Base-by-base conservation (phyloP, 2,888 invertebrate genomes). In the Catocala nupta region DNA sequence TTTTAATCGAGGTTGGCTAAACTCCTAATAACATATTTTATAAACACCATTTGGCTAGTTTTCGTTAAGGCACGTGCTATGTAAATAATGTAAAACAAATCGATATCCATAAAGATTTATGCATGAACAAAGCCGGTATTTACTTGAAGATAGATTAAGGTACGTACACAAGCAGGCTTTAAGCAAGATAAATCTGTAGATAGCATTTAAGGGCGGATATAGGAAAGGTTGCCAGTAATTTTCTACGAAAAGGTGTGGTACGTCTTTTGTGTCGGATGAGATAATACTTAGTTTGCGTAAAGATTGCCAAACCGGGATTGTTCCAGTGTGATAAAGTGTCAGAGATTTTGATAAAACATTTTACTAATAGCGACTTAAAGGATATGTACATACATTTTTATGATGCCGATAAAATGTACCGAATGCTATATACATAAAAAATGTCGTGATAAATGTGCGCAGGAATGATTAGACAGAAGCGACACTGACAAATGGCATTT, bases 401-500 rank as follows among this genome's bases (percentile, higher is more conserved):
- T 72, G 65, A 69, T 60, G 59, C 59, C 44, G 45, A 50, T 59
- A 65, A 63, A 51, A 78, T 68, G 59, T 65, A 74, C 67, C 65
- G 66, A 79, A 74, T 76, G 62, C 63, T 72, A 62, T 71, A 71
- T 59, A 75, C 67, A 77, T 73, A 83, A 84, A 84, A 83, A 82
- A 73, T 75, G 80, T 82, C 78, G 81, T 87, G 87, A 89, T 81
- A 86, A 88, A 88, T 87, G 87, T 88, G 76, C 80, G 83, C 75
- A 67, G 78, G 79, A 84, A 88, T 89, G 88, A 90, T 89, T 88
- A 85, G 86, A 89, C 84, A 83, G 84, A 85, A 78, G 77, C 78
- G 89, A 90, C 90, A 86, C 81, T 86, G 90, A 90, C 80, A 88
- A 90, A 90, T 85, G 85, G 82, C 81, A 80, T 77, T 47, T 71